These are phyloP conservation scores for Sebastes alutus DNA, from an alignment of 2,797 vertebrate species.

Conservation along the genomic window DNA sequence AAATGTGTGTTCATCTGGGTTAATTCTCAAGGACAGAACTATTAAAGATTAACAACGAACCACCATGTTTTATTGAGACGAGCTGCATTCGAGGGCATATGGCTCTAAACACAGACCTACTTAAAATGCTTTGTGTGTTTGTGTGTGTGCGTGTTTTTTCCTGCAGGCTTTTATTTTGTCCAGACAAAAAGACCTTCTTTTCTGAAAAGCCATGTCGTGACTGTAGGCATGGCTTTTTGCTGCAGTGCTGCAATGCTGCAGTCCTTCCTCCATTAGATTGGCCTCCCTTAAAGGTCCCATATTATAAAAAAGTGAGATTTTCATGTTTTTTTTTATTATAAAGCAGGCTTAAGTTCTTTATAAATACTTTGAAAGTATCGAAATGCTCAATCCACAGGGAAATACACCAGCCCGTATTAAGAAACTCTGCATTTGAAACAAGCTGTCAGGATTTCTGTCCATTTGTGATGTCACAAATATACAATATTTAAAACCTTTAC, in stretches of 20 bases:
- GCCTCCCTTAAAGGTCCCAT: neutral
- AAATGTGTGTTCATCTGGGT: slow-evolving; percentile 84
- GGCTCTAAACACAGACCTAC: slow-evolving; percentile 67
- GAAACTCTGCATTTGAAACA: no score
- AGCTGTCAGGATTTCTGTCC: no score
- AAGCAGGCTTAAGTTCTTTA: no score
- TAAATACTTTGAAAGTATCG: no score
- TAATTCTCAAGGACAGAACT: slow-evolving; percentile 82
- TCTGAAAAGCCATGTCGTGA: slow-evolving; percentile 24
- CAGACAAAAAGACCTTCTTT: slow-evolving; percentile 38
- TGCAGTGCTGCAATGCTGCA: slow-evolving; percentile 4
- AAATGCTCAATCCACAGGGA: no score
- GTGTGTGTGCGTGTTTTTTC: slow-evolving; percentile 15
- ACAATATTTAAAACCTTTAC: no score
- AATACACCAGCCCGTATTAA: no score
- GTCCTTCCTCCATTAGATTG: neutral
- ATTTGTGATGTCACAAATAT: no score
- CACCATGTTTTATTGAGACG: slow-evolving; percentile 84
- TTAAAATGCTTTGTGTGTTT: slow-evolving; percentile 38
- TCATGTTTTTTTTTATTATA: no score
- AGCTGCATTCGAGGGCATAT: slow-evolving; percentile 61
- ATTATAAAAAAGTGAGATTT: no score
- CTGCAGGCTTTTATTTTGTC: slow-evolving; percentile 36
- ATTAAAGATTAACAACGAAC: slow-evolving; percentile 83
- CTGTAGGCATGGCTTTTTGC: slow-evolving; percentile 10